These are phyloP conservation scores for Tipula vernalis DNA, from an alignment of 2,888 invertebrate species.

Conservation along the genomic window DNA sequence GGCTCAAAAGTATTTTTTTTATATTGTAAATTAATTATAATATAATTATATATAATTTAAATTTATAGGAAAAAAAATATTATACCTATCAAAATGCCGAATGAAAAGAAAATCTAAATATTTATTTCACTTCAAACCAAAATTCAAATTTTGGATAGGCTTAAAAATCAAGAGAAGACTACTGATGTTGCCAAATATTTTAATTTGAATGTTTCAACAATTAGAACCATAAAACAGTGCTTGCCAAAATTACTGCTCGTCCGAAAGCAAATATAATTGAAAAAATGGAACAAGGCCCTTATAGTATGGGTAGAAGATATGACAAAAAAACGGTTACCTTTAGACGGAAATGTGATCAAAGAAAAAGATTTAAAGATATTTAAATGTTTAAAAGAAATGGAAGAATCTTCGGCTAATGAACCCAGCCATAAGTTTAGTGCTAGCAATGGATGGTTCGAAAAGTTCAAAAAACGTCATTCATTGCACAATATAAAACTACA, in stretches of 20 bases:
- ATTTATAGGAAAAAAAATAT: neutral
- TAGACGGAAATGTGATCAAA: neutral
- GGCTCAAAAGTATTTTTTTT: neutral
- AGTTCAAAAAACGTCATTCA: constrained; percentile 17
- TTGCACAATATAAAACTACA: no score
- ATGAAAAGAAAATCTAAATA: neutral
- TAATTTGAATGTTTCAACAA: neutral
- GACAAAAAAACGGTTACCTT: no score
- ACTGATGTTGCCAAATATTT: neutral
- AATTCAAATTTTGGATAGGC: neutral
- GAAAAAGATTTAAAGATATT: no score
- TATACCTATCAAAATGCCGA: neutral
- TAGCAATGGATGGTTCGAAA: constrained; percentile 18
- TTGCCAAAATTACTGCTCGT: neutral
- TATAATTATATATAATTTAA: no score
- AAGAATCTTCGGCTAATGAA: neutral
- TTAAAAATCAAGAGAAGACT: neutral
- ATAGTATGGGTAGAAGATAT: no score
- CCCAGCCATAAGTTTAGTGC: no score
- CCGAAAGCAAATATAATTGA: neutral
- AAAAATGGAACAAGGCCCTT: neutral
- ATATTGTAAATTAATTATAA: neutral
- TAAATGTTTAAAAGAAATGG: no score
- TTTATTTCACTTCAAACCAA: neutral
- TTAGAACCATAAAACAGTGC: neutral